These are phyloP conservation scores for Stictonetta naevosa DNA, from an alignment of 2,113 vertebrate genomes.

Conservation along the genomic window DNA sequence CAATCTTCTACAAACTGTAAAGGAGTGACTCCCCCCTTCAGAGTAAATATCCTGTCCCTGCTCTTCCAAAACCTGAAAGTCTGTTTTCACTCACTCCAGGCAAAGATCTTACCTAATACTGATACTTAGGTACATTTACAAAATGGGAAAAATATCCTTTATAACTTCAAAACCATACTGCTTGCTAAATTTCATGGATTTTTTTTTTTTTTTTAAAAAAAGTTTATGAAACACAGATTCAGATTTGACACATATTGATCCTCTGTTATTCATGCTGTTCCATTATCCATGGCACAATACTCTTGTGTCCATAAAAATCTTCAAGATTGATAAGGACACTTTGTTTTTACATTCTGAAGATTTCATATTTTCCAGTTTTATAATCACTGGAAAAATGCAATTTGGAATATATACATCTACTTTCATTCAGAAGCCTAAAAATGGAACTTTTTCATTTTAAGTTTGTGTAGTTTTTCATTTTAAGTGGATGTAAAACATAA, in stretches of 20 bases:
- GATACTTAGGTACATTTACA: neutral
- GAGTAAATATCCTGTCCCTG: too few relatives aligned
- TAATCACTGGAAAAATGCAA: neutral
- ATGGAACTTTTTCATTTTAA: neutral
- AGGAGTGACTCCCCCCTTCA: neutral
- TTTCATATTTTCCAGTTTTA: neutral
- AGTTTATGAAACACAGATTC: neutral
- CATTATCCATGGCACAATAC: neutral
- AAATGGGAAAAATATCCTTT: neutral
- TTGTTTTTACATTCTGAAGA: neutral
- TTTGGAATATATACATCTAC: neutral
- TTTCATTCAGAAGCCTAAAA: neutral
- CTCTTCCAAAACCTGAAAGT: neutral
- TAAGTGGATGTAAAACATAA: neutral
- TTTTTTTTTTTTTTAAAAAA: too few relatives aligned
- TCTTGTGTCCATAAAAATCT: neutral
- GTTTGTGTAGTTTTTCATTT: neutral
- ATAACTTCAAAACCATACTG: neutral
- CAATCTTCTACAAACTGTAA: neutral
- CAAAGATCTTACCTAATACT: neutral
- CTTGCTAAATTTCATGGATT: neutral
- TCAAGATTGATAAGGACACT: neutral
- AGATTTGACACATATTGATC: neutral
- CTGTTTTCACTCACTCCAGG: neutral
- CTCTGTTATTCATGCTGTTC: neutral